Base-by-base conservation (phyloP, 2,888 invertebrate species). In the Drosophila kuntzei region DNA sequence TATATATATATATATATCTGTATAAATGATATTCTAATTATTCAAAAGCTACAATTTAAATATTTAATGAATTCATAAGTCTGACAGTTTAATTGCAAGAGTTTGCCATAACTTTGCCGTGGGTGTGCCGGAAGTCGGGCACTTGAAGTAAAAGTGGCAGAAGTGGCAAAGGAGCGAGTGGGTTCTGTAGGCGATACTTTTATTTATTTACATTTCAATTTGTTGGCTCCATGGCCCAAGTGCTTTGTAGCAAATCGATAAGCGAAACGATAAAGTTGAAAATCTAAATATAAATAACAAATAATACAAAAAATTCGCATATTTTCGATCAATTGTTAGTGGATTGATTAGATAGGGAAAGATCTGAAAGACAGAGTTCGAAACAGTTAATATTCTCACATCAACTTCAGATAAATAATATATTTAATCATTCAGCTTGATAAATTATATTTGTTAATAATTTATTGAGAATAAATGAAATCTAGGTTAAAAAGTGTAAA, bases 1-100 rank as follows among this genome's bases (percentile, higher is more conserved):
- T 25, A 11, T 51, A 29, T 66, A 71, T 61, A 71, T 46, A 25
- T 32, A 29, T 50, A 34, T 54, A 44, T 44, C 22, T 61, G 51
- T 67, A 67, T 78, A 87, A 86, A 89, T 86, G 89, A 78, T 72
- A 86, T 72, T 86, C 89, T 89, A 89, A 86, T 89, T 86, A 86
- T 89, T 86, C 89, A 86, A 88, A 80, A 87, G 87, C 86, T 73
- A 77, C 80, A 87, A 89, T 87, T 86, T 78, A 82, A 86, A 86
- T 87, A 89, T 86, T 87, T 82, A 86, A 86, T 89, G 86, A 87
- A 87, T 86, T 86, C 89, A 89, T 89, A 89, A 86, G 83, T 74
- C 85, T 87, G 84, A 80, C 89, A 89, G 87, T 89, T 89, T 84
- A 89, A 89, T 84, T 84, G 83, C 79, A 72, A 84, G 89, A 83